Evolutionary conservation across 2,888 invertebrate genomes (phyloP), one percentile per base, ranked within the genome.

Genomic region (Drosophila algonquin): DNA sequence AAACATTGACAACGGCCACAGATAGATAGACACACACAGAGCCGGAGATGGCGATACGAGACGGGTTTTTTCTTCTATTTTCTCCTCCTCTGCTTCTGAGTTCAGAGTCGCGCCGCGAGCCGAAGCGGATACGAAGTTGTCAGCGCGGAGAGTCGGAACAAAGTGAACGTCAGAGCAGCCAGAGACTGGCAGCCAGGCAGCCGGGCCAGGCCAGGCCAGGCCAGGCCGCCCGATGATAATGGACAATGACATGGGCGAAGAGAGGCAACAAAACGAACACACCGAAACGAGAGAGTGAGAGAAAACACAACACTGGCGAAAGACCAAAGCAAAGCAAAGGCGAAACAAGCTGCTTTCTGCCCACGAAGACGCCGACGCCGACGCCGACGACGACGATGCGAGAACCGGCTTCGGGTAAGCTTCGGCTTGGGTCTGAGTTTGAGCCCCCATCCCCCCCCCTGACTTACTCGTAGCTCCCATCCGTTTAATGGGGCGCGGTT

Each of bases 361-460:
- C 79, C 83, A 87, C 84, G 82, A 77, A 81, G 76, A 81, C 74
- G 79, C 65, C 79, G 76, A 74, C 72, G 65, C 75, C 67, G 53
- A n/a, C 32, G 44, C 14, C 24, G 21, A n/a, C 46, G 24, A 47
- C 46, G 47, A 63, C 47, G 50, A 46, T 10, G 40, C 44, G 44
- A 65, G 54, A 74, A 74, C 73, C 74, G 73, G 71, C 70, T 71
- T 70, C 67, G 50, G 47, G 77, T 73, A 55, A 76, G 48, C 76
- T 57, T 73, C 63, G 67, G 50, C 54, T 45, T 21, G 32, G 48
- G 16, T 55, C 48, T 47, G 63, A 57, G 27, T 48, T 5, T 51
- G 52, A 24, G 24, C 24, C 24, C 24, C 24, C 24, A 4, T 3
- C 44, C 27, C 3, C 44, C 27, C 40, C 55, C 51, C 47, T 35